Conservation (phyloP, 2,113 vertebrate genomes). For the Struthidea cinerea region DNA sequence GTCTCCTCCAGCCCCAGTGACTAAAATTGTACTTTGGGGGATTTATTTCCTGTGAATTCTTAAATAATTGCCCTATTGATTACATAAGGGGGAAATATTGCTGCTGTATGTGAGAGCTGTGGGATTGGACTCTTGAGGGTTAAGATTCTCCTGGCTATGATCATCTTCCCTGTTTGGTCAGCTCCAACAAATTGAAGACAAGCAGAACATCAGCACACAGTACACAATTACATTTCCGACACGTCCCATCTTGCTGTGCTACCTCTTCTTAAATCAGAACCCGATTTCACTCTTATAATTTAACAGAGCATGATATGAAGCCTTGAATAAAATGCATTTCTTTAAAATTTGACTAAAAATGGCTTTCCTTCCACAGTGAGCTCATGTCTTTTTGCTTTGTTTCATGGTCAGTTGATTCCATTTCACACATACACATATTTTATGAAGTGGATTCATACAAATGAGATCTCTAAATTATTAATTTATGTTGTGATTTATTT, state of each 20-base stretch:
- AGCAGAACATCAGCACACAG: neutral
- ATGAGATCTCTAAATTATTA: neutral
- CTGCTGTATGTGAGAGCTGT: neutral
- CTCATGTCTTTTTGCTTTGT: neutral
- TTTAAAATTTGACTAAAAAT: neutral
- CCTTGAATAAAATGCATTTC: neutral
- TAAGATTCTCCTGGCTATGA: neutral
- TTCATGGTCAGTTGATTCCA: neutral
- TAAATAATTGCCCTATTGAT: neutral
- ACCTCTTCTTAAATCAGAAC: constrained; percentile 4
- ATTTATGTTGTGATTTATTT: neutral
- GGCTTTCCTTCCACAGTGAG: neutral
- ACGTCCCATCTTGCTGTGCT: neutral
- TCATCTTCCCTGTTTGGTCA: neutral
- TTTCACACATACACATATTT: neutral
- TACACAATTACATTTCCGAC: constrained; percentile 7
- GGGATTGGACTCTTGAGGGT: neutral
- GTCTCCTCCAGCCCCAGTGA: neutral
- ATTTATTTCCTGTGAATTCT: neutral
- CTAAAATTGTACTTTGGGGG: neutral
- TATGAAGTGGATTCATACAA: neutral
- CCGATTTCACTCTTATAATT: neutral
- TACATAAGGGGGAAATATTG: neutral
- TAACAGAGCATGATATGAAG: neutral
- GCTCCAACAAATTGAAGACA: neutral